A percentile compares a stretch with the other conserved stretches of the same genome.
Evolutionary conservation across 2,797 vertebrate genomes (phyloP).

Genomic region (Chaenodraco wilsoni): DNA sequence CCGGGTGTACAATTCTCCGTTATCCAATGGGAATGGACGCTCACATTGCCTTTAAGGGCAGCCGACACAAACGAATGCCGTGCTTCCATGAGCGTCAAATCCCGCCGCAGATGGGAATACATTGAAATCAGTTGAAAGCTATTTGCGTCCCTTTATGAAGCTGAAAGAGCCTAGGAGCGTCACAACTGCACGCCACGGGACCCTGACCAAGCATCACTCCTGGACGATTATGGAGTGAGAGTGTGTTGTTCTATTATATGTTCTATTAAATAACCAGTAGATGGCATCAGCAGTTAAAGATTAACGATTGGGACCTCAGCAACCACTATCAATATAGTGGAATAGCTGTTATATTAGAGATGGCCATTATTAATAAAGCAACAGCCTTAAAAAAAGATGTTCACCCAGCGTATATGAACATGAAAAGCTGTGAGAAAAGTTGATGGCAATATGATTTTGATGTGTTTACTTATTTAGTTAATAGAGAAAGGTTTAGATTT

Average conservation of each 20-base stretch:
- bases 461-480: not conserved
- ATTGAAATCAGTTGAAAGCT: no score
- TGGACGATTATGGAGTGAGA: no score
- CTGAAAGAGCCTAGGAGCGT: no score
- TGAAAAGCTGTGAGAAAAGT: not conserved
- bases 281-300: constrained; percentile 75
- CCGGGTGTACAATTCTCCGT: no score
- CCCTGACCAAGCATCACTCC: no score
- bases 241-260: constrained; percentile 30
- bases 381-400: not conserved
- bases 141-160: no score
- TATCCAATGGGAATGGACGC: no score
- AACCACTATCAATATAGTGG: constrained; percentile 13
- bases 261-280: constrained; percentile 72
- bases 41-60: no score
- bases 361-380: not conserved
- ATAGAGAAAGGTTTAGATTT: not conserved
- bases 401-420: not conserved
- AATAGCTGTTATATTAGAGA: constrained; percentile 16
- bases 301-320: constrained; percentile 42
- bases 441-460: not conserved
- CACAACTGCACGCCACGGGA: no score
- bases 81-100: no score
- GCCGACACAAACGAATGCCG: no score
- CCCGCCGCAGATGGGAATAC: no score